Conservation (phyloP, 2,888 invertebrate genomes). For the Diaphora mendica region DNA sequence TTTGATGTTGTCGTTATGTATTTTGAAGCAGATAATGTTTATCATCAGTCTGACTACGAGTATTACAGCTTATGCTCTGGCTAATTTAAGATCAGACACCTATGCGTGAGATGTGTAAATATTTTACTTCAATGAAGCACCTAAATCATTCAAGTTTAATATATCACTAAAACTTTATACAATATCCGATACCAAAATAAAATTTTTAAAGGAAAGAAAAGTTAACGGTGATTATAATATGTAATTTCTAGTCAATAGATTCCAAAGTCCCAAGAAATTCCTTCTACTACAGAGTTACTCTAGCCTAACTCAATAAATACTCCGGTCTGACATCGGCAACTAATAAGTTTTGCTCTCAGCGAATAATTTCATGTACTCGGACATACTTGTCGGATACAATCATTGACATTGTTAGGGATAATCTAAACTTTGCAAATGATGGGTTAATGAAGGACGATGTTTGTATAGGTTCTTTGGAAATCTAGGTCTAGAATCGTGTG, state of each 20-base stretch:
- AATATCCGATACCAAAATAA: neutral
- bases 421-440: neutral
- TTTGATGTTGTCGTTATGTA: no score
- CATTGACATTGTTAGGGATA: constrained; percentile 12
- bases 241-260: neutral
- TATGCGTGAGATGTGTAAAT: no score
- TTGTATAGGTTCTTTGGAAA: neutral
- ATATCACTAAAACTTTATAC: neutral
- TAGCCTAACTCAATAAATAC: constrained; percentile 20
- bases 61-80: no score
- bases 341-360: constrained; percentile 24
- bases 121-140: no score
- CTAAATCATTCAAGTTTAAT: neutral
- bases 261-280: neutral
- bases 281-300: neutral
- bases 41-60: no score
- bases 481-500: no score
- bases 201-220: neutral
- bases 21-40: no score
- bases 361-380: constrained; percentile 18
- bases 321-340: constrained; percentile 11
- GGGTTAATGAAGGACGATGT: neutral
- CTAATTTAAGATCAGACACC: no score
- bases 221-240: neutral
- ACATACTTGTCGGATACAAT: constrained; percentile 10